Evolutionary conservation across 2,113 vertebrate species (phyloP), one percentile per base, ranked within the genome.

Genomic region (Brienomyrus longianalis): DNA sequence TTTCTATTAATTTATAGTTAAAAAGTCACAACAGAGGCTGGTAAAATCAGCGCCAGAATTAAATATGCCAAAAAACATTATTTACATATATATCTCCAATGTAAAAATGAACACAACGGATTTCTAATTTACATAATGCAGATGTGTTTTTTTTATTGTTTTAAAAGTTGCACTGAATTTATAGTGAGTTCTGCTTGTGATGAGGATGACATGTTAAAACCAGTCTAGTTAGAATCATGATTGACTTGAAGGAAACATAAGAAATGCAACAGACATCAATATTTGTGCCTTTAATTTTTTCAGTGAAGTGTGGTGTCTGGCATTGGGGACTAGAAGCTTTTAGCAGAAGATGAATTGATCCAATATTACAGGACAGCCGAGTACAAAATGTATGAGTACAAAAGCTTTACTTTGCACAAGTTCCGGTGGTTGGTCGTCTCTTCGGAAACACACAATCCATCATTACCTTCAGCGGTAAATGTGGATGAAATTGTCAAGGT

Each of bases 301-400:
- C 23, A 86, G 45, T 31, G 21, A 51, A 51, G 23, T 31, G 11
- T 31, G 47, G 27, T 45, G 45, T 51, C 45, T 86, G 48, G 48
- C 83, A 86, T 27, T 35, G 48, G 31, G 15, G 85, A 84, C 39
- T 23, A 84, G 23, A 83, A 80, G 80, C 80, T 47, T 48, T 45
- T 84, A 84, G 27, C 85, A 87, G 50, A 56, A 87, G 51, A 87
- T 87, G 13, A 54, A 87, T 54, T 87, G 85, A 35, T 87, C 31
- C 85, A 87, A 54, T 87, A 54, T n/a, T 56, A 31, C 85, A 87
- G 48, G n/a, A 87, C 85, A 87, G 51, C 8, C n/a, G 11, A 70
- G 62, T 54, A 23, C 21, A 51, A 86, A 39, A 21, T 43, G 13
- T 1, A 86, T 59, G 52, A 45, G 9, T 43, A 77, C 31, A 54